Percentiles rank a stretch among this genome's conserved stretches.
Conservation (phyloP, 2,888 invertebrate genomes). For the Drosophila hamatofila region DNA sequence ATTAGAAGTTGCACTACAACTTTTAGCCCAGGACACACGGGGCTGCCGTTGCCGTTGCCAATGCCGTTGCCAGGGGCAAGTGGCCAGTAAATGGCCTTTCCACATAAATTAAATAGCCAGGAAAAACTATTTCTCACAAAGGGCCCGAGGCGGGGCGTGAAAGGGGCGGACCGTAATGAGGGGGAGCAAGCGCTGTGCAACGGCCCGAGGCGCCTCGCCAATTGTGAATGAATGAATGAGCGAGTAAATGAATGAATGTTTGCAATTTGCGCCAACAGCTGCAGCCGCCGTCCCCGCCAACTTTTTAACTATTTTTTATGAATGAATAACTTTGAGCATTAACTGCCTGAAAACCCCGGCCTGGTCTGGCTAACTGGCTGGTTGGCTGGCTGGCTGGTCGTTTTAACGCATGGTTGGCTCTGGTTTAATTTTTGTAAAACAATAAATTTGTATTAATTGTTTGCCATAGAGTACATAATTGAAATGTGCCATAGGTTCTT, state of each 20-base stretch:
- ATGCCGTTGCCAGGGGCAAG: constrained; percentile 35
- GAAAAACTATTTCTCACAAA: constrained; percentile 66
- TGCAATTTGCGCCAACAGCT: constrained; percentile 69
- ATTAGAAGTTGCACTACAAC: constrained; percentile 64
- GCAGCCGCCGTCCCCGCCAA: constrained; percentile 32
- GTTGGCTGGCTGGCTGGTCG: constrained; percentile 9
- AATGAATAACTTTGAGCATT: constrained; percentile 70
- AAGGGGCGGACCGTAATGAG: not conserved
- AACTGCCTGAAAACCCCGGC: constrained; percentile 34
- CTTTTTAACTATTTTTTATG: constrained; percentile 56
- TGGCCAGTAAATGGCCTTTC: constrained; percentile 53
- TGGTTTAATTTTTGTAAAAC: constrained; percentile 51
- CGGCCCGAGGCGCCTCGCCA: constrained; percentile 52
- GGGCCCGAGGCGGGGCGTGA: constrained; percentile 10
- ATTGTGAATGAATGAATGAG: constrained; percentile 62
- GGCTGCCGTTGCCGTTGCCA: constrained; percentile 11
- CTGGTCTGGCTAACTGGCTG: constrained; percentile 13
- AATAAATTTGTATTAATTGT: constrained; percentile 65
- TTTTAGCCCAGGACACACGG: constrained; percentile 44
- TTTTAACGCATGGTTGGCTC: constrained; percentile 60
- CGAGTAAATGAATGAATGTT: constrained; percentile 64
- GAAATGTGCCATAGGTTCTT: constrained; percentile 24
- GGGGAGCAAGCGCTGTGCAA: constrained; percentile 46
- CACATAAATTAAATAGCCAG: constrained; percentile 59
- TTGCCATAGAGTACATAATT: constrained; percentile 29